Evolutionary conservation across 2,797 vertebrate genomes (phyloP), one percentile per base, ranked within the genome.

Genomic region (Chelon auratus): DNA sequence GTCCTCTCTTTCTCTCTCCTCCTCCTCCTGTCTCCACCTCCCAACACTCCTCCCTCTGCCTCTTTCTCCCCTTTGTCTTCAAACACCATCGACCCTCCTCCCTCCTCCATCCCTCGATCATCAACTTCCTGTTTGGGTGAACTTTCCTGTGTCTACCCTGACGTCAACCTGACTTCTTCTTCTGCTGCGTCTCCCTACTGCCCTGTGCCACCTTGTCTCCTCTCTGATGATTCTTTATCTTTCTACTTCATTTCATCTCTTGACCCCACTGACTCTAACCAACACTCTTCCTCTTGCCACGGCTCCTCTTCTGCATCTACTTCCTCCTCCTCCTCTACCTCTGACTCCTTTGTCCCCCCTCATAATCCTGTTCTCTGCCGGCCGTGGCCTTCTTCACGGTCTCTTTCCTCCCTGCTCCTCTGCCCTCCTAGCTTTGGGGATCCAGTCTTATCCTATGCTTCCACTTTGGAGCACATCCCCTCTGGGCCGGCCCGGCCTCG

Each of bases 401-500:
- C 94, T 87, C 93, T 96, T 80, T 94, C 95, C 87, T 95, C 93
- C 93, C 92, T 94, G 78, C 91, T 94, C 87, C 91, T 93, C 93
- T 96, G 96, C 93, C 95, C 92, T 72, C 90, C 92, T 81, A 93
- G 93, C 77, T 97, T 97, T 75, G 91, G 96, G 90, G 97, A 97
- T 92, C 95, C 96, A 75, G 94, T 95, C 82, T 91, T 98, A 88
- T 96, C 96, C 91, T 96, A 96, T 84, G 92, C 95, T 67, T 96
- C 96, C 92, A 96, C 96, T 88, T 93, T 98, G 95, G 97, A 99
- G 85, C 96, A 96, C 94, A 94, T 97, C 87, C 96, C 96, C 77
- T 93, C 94, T 68, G 93, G 94, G 85, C 95, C 69, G 0, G 94
- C 95, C 83, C 95, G 97, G 83, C 97, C 97, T 61, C 94, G 96